Conservation (phyloP, 2,797 vertebrate species). For the Argya squamiceps region DNA sequence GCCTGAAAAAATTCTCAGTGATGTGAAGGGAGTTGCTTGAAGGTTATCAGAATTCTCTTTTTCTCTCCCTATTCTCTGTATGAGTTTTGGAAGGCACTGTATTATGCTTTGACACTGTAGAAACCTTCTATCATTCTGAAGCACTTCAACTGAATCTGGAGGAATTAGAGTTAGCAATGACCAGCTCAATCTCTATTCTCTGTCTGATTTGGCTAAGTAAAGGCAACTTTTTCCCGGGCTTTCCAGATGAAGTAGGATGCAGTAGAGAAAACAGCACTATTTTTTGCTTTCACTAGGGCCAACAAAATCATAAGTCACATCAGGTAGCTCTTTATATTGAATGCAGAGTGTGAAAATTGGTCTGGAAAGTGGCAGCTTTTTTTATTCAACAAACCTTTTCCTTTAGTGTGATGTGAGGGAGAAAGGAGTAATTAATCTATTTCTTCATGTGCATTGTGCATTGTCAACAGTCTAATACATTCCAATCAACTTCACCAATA, state of each 20-base stretch:
- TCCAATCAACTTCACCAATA: neutral
- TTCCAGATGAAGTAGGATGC: constrained; percentile 19
- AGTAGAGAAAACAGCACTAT: neutral
- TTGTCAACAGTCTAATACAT: neutral
- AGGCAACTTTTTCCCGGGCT: constrained; percentile 35
- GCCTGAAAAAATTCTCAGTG: neutral
- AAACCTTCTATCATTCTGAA: neutral
- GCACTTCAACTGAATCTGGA: neutral
- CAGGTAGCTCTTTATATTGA: constrained; percentile 23
- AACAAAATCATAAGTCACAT: constrained; percentile 38
- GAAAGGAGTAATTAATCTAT: neutral
- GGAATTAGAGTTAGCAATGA: neutral
- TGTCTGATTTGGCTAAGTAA: constrained; percentile 30
- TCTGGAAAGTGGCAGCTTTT: neutral
- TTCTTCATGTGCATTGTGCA: neutral
- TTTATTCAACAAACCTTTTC: neutral
- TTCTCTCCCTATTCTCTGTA: neutral
- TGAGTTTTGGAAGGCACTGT: neutral
- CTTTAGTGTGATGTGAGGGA: neutral
- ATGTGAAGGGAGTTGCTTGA: neutral
- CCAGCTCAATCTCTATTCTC: neutral
- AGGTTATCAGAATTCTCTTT: constrained; percentile 9
- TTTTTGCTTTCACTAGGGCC: constrained; percentile 38
- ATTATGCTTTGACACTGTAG: neutral
- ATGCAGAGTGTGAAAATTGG: neutral